Evolutionary conservation across 2,888 invertebrate species (phyloP).

Genomic region (Megastigmus dorsalis): DNA sequence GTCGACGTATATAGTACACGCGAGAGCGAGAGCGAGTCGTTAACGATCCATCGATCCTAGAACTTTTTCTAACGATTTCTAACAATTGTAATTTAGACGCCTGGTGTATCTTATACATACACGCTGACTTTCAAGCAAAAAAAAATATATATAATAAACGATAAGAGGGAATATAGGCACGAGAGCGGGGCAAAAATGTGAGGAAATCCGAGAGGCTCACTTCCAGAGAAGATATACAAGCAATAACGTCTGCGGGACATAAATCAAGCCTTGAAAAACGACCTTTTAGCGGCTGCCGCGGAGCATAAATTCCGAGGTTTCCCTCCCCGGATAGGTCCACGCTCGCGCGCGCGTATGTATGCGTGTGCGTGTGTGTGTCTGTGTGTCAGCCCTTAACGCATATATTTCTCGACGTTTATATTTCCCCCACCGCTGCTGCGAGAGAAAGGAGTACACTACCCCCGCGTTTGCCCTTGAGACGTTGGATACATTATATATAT

Average conservation of each 20-base stretch:
- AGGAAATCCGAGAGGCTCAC: neutral
- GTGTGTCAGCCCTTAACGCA: neutral
- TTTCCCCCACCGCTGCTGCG: too few relatives aligned
- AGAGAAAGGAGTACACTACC: too few relatives aligned
- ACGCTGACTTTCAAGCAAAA: neutral
- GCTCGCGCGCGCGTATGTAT: neutral
- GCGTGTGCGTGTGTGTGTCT: too few relatives aligned
- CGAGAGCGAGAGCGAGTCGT: neutral
- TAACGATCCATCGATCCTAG: neutral
- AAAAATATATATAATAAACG: neutral
- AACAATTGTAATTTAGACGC: neutral
- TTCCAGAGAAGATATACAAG: neutral
- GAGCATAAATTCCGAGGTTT: constrained; percentile 4
- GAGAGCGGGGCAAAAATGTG: too few relatives aligned
- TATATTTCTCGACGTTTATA: neutral
- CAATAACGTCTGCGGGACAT: neutral
- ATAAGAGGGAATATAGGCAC: neutral
- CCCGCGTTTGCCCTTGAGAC: too few relatives aligned
- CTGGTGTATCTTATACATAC: neutral
- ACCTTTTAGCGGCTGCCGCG: neutral
- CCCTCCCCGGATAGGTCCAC: neutral
- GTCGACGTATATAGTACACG: neutral
- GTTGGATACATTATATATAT: neutral
- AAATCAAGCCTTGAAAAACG: constrained; percentile 6
- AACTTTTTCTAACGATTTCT: constrained; percentile 36